Evolutionary conservation across 2,113 vertebrate species (phyloP), one percentile per base, ranked within the genome.

Genomic region (Mus spicilegus): DNA sequence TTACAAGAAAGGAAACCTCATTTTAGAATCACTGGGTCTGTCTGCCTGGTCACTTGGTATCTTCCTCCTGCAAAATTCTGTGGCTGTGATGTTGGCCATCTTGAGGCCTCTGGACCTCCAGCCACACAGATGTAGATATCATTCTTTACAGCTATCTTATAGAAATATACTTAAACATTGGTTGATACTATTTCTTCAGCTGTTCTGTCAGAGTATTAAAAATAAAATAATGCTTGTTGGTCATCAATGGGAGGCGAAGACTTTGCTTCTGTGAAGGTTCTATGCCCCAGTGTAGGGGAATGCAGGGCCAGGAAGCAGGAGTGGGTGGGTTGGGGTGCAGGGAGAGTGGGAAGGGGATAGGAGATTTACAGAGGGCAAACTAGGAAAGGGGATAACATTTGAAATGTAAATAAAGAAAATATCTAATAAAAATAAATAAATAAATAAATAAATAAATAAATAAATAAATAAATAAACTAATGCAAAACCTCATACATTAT

Each of bases 21-120:
- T 7, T 20, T 10, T 2, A 0, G 1, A 24, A 20, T 14, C 26
- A 42, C 11, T 30, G 7, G 28, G 36, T 26, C 17, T 51, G 26
- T 58, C 12, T 82, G n/a, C 20, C 17, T 42, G 14, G 4, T 1
- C 5, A 30, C 10, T 30, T 33, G 9, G 0, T 36, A 20, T 61
- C 28, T 84, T 33, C 11, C 0, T 58, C 6, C 61, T 17, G 6
- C 1, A 26, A 0, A 72, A 0, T 46, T 12, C 28, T 20, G 1
- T 10, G 12, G 16, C 22, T 8, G 2, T 16, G n/a, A 77, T 30
- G 46, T 28, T 77, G 6, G 26, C 26, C 46, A 51, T 28, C 46
- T 16, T 30, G 73, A 51, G 1, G 13, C 13, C 46, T 30, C 75
- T 77, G 75, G 42, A 77, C 46, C 11, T 49, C 42, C 26, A 58